These are phyloP conservation scores for Agrochola lychnidis DNA, from an alignment of 2,888 invertebrate species.

Conservation along the genomic window DNA sequence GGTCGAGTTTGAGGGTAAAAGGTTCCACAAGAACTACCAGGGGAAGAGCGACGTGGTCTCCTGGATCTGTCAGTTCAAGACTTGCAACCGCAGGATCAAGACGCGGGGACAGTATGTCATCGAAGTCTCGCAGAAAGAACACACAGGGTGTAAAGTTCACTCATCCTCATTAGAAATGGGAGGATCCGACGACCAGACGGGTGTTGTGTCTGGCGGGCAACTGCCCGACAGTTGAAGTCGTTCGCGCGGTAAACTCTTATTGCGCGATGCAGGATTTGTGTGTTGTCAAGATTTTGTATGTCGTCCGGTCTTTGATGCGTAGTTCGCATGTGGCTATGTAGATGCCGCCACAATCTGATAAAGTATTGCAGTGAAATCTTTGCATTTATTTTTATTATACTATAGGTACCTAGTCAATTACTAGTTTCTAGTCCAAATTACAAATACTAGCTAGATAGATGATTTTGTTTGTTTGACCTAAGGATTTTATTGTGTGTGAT, in stretches of 20 bases:
- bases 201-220: too few species aligned
- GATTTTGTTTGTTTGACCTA: neutral
- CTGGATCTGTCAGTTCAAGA: conserved; percentile 61
- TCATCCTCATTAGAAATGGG: too few species aligned
- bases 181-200: too few species aligned
- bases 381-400: conserved; percentile 10
- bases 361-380: neutral
- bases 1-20: conserved; percentile 59
- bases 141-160: conserved; percentile 1
- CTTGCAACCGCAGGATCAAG: conserved; percentile 61
- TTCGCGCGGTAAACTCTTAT: too few species aligned
- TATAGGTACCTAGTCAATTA: conserved; percentile 22
- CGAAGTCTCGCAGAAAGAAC: conserved; percentile 23
- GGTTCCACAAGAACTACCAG: conserved; percentile 68
- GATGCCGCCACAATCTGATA: too few species aligned
- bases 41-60: conserved; percentile 56
- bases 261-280: too few species aligned
- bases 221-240: too few species aligned
- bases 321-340: too few species aligned
- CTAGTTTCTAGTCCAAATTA: neutral
- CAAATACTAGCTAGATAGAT: neutral
- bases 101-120: conserved; percentile 58
- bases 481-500: neutral
- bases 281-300: too few species aligned
- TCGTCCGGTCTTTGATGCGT: too few species aligned